phyloP scores from a whole-genome alignment of 2,888 invertebrate species.

The Diplolepis rosae region DNA sequence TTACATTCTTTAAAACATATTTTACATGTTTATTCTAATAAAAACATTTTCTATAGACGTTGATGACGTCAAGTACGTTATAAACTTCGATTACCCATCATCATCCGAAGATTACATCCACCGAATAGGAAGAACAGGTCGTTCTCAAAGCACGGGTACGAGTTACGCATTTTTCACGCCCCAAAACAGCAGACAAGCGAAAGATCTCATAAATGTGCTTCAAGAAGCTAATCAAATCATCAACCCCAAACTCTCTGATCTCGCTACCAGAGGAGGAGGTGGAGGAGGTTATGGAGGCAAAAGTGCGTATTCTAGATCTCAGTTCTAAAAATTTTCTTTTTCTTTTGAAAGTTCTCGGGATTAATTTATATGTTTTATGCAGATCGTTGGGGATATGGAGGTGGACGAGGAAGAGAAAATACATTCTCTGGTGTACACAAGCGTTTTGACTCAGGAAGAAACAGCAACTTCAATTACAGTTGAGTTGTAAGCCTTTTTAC shows the following conservation, averaged over 20 bases:
- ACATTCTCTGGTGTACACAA: constrained; percentile 61
- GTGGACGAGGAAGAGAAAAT: constrained; percentile 63
- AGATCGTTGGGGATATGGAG: constrained; percentile 66
- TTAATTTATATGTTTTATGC: constrained; percentile 43
- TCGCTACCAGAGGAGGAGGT: constrained; percentile 81
- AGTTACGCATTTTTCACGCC: constrained; percentile 97
- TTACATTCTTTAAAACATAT: neutral
- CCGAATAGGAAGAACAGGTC: constrained; percentile 94
- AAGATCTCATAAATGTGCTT: constrained; percentile 90
- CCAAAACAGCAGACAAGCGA: constrained; percentile 89
- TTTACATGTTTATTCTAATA: neutral
- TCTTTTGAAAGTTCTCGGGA: neutral
- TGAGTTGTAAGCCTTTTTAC: constrained; percentile 48
- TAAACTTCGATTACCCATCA: constrained; percentile 97
- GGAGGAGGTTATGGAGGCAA: constrained; percentile 77
- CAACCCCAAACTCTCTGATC: constrained; percentile 88
- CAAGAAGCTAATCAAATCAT: constrained; percentile 90
- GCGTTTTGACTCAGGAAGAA: constrained; percentile 60
- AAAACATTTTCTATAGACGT: constrained; percentile 82
- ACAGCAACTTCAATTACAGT: constrained; percentile 59
- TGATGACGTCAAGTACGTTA: constrained; percentile 96
- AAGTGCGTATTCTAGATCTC: constrained; percentile 57
- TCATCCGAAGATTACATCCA: constrained; percentile 97
- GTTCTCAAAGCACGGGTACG: constrained; percentile 90
- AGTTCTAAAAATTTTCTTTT: constrained; percentile 6